These are phyloP conservation scores for Anastrepha obliqua DNA, from an alignment of 1,140 invertebrate genomes.

Conservation along the genomic window DNA sequence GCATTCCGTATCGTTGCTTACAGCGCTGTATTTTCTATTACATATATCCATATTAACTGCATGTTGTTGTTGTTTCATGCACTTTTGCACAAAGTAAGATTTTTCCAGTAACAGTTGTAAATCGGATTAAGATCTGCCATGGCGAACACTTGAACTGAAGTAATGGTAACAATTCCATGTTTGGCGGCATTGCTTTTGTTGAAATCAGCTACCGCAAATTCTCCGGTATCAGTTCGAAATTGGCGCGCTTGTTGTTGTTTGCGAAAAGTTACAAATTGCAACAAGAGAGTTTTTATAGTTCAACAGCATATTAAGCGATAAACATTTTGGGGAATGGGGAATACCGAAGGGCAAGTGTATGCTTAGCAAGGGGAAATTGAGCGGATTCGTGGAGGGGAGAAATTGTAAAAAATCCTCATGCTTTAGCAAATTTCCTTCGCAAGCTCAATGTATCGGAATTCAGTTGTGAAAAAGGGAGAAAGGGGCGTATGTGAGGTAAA, in stretches of 20 bases:
- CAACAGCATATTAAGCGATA: conserved; percentile 34
- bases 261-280: conserved; percentile 19
- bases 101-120: conserved; percentile 28
- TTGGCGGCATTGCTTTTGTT: too few relatives aligned
- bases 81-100: background rate
- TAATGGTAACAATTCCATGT: too few relatives aligned
- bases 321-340: background rate
- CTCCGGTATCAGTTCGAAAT: background rate
- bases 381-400: too few relatives aligned
- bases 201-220: too few relatives aligned
- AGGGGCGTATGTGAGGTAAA: too few relatives aligned
- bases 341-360: too few relatives aligned
- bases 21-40: background rate
- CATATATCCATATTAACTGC: background rate
- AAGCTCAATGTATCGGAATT: too few relatives aligned
- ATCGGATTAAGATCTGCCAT: conserved; percentile 12
- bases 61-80: background rate
- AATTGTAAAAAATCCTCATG: too few relatives aligned
- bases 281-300: background rate
- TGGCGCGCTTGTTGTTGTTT: background rate
- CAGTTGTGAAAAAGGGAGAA: too few relatives aligned
- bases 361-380: background rate
- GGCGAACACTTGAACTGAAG: background rate
- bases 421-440: too few relatives aligned
- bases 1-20: background rate